Base-by-base conservation (phyloP, 2,797 vertebrate genomes). In the Bovichtus diacanthus region DNA sequence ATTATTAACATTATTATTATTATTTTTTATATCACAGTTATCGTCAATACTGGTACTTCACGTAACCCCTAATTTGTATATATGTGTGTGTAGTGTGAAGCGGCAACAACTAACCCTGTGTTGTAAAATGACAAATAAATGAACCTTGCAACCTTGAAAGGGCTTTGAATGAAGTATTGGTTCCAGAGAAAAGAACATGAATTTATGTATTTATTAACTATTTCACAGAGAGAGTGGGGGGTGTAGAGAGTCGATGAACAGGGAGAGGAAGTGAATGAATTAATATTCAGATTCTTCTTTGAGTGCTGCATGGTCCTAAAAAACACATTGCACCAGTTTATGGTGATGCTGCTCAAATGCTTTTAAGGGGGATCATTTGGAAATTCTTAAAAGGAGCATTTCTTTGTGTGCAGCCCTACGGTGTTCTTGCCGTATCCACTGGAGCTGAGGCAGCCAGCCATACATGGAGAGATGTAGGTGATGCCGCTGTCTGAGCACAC, bases 391-490 rank as follows among this genome's bases (percentile, higher is more conserved):
- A 19, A 38, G 38, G 15, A 6, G 39, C 43, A 11, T 34, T 34
- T 34, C 43, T 7, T 36, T 15, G 66, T 60, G 29, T 41, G 62
- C 47, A 27, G 50, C 6, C 82, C 92, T 96, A 99, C 97, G 83
- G 91, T 95, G 74, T 91, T 91, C 86, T 94, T 96, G 69, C 97
- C 96, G 12, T 87, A 76, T 87, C 97, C 96, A 9, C 83, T 90
- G 31, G 96, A 96, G 38, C 74, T 56, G 53, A 94, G 86, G 83
- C 98, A 99, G 31, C 97, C 97, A 5, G 98, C 98, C 85, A 98
- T 93, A 86, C 98, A 99, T 0, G 98, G 96, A 3, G 97, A 97
- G 85, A 96, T 81, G 0, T 97, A 99, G 0, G 96, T 96, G 70
- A 98, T 90, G 25, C 96, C 95, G 4, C 95, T 95, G 74, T 91